Evolutionary conservation across 2,888 invertebrate species (phyloP).

Genomic region (Baccha elongata): DNA sequence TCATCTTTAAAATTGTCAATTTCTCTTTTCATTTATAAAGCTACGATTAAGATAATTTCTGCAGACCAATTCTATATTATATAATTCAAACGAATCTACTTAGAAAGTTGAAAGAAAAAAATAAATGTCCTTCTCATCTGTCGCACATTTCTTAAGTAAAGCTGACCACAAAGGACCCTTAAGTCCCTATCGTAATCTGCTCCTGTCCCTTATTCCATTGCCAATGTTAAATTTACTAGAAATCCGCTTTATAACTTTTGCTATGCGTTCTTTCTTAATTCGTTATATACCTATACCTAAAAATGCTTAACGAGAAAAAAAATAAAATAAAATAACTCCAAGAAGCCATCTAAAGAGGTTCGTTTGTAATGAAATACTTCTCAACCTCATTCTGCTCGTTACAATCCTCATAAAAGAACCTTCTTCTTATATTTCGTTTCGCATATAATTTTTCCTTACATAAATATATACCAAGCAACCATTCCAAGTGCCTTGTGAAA

Average conservation of each 20-base stretch:
- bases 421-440: neutral
- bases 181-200: conserved; percentile 3
- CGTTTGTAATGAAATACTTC: conserved; percentile 49
- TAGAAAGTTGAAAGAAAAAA: conserved; percentile 2
- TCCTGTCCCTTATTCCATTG: conserved; percentile 12
- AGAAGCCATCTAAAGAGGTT: conserved; percentile 55
- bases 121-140: conserved; percentile 34
- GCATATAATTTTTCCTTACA: neutral
- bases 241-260: conserved; percentile 41
- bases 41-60: neutral
- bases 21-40: neutral
- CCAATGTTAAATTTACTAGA: conserved; percentile 43
- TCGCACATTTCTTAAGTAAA: conserved; percentile 21
- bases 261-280: neutral
- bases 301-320: conserved; percentile 39
- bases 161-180: conserved; percentile 28
- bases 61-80: conserved; percentile 11
- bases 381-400: conserved; percentile 35
- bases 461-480: neutral
- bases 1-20: too few relatives aligned
- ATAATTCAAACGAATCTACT: conserved; percentile 19
- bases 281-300: neutral
- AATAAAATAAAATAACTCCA: conserved; percentile 2
- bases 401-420: conserved; percentile 36
- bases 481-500: conserved; percentile 35